A percentile compares a stretch with the other conserved stretches of the same genome.
Conservation (phyloP, 2,797 vertebrate species). For the Falco naumanni region DNA sequence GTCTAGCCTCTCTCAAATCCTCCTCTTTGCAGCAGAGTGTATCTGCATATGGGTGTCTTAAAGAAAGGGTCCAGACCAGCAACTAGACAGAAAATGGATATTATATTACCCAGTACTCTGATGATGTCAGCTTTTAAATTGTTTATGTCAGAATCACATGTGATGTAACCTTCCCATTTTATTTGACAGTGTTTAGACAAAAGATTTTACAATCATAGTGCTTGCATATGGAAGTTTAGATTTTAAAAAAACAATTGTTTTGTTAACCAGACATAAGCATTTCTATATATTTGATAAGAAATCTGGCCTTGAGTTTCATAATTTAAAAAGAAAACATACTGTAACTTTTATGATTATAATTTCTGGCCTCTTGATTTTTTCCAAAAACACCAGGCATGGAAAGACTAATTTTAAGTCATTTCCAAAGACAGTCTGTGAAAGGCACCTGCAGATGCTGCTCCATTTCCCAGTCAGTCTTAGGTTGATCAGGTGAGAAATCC, state of each 20-base stretch:
- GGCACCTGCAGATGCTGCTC: neutral
- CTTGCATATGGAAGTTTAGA: neutral
- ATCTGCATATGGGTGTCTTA: neutral
- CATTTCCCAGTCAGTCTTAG: neutral
- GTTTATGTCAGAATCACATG: neutral
- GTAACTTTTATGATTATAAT: neutral
- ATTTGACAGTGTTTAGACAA: neutral
- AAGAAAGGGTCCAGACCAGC: neutral
- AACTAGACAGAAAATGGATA: neutral
- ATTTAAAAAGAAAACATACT: neutral
- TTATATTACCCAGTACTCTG: neutral
- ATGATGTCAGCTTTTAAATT: neutral
- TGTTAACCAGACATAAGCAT: neutral
- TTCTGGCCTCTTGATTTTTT: neutral
- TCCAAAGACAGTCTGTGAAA: neutral
- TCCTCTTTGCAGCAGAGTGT: neutral
- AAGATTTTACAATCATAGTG: neutral
- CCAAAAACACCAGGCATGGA: neutral
- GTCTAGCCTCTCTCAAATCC: neutral
- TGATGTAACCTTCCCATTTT: neutral
- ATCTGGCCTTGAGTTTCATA: neutral
- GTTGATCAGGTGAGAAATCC: neutral
- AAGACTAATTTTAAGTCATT: neutral
- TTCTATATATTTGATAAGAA: neutral
- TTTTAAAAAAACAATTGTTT: neutral